Percentiles rank a stretch among this genome's conserved stretches.
Evolutionary conservation across 2,888 invertebrate species (phyloP).

Genomic region (Sphaerolaimus hirsutus): DNA sequence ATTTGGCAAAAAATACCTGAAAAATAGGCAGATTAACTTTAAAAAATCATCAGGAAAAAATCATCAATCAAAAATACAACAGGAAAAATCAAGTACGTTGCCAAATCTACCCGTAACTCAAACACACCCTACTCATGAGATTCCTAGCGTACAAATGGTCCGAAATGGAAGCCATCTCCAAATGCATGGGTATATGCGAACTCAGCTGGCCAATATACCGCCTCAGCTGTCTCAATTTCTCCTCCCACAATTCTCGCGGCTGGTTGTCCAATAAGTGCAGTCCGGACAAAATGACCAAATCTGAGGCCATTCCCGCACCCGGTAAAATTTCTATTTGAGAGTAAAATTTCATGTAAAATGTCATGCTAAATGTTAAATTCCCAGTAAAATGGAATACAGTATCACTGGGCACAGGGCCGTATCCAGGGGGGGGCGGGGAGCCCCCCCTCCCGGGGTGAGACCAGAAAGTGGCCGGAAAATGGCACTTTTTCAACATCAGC

Average conservation of each 20-base stretch:
- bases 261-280: background rate
- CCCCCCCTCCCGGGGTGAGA: too few species aligned
- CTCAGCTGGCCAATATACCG: slow-evolving; percentile 23
- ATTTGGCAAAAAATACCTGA: too few species aligned
- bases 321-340: too few species aligned
- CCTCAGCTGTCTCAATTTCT: slow-evolving; percentile 22
- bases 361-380: too few species aligned
- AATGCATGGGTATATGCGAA: slow-evolving; percentile 26
- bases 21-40: too few species aligned
- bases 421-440: too few species aligned
- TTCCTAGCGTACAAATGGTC: slow-evolving; percentile 22
- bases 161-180: slow-evolving; percentile 30
- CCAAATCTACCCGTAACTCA: background rate
- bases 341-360: too few species aligned
- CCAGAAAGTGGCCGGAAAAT: too few species aligned
- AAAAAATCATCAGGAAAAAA: too few species aligned
- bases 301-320: background rate
- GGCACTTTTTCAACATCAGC: too few species aligned
- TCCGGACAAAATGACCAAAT: background rate
- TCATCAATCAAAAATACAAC: background rate
- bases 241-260: slow-evolving; percentile 7
- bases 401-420: too few species aligned
- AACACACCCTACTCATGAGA: slow-evolving; percentile 25
- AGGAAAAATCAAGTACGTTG: background rate
- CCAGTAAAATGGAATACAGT: too few species aligned